Percentiles rank a stretch among this genome's conserved stretches.
Evolutionary conservation across 2,797 vertebrate genomes (phyloP).

Genomic region (Neoniphon sammara): DNA sequence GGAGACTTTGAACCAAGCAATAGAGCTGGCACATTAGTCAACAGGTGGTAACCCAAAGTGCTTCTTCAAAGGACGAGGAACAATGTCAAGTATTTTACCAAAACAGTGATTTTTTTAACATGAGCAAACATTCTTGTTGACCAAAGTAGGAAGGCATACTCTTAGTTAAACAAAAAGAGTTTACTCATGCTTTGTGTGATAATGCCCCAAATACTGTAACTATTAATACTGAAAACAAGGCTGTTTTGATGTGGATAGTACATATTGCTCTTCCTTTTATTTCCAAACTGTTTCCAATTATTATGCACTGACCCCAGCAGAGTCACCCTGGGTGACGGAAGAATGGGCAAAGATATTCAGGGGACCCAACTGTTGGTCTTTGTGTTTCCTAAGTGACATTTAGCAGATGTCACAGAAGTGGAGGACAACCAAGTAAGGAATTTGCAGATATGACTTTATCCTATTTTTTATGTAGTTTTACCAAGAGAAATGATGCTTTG

Average conservation of each 20-base stretch:
- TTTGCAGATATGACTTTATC: conserved; percentile 10
- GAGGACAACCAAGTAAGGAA: conserved; percentile 16
- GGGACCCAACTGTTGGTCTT: conserved; percentile 68
- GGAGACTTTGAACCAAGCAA: conserved; percentile 74
- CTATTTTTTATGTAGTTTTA: neutral
- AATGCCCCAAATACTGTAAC: neutral
- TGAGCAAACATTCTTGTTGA: conserved; percentile 19
- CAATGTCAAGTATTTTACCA: conserved; percentile 30
- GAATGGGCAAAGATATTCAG: conserved; percentile 55
- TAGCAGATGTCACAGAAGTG: conserved; percentile 53
- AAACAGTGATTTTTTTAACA: conserved; percentile 63
- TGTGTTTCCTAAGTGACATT: conserved; percentile 54
- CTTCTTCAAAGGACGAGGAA: conserved; percentile 66
- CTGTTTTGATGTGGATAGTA: conserved; percentile 3
- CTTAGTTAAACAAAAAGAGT: neutral
- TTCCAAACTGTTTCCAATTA: conserved; percentile 50
- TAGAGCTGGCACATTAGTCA: conserved; percentile 45
- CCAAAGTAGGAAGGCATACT: conserved; percentile 28
- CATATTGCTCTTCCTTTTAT: conserved; percentile 34
- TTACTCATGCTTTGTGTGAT: too few species aligned
- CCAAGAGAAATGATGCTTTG: neutral
- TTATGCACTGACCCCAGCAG: conserved; percentile 43
- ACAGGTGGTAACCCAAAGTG: conserved; percentile 65
- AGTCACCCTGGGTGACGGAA: conserved; percentile 65
- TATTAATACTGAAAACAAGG: neutral